Base-by-base conservation (phyloP, 2,888 invertebrate genomes). In the Cremastinae sp. region DNA sequence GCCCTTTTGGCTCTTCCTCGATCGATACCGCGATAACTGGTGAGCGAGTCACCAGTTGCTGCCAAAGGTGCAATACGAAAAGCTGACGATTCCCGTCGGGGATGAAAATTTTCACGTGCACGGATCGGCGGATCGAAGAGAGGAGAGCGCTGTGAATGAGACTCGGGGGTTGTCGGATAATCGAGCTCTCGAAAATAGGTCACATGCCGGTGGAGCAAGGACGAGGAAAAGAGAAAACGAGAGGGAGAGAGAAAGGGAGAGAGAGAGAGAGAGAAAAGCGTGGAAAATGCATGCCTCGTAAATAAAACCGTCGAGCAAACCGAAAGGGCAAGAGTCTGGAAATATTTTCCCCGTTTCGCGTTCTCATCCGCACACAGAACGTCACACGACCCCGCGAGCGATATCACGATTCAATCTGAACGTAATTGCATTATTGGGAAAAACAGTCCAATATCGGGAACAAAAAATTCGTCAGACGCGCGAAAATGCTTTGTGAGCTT, bases 21-120 rank as follows among this genome's bases (percentile, higher is more conserved):
- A 80, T 80, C 80, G 79, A 80, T 80, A 76, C 62, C 64, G 66
- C 65, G 75, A 79, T 73, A 75, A 76, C 47, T 54, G 56, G 49
- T 45, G 16, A 62, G 75, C 76, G 80, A 61, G 43, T 51, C 79
- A 80, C 79, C 79, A 78, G 80, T 79, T 79, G 79, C 80, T 80
- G 76, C 53, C 61, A 20, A 73, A 70, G 69, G 66, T 69, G 75
- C 72, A 73, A 75, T 61, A 74, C 43, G 38, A 66, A 59, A 71
- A 28, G 5, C 28, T 28, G 28, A 74, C 59, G 47, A 41, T 38
- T 34, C 10, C 5, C 10, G 43, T 34, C 10, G 28, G 49, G 18
- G 22, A 18, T 14, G 5, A 3, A 28, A 28, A 28, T 64, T 18
- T 0, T 8, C 7, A 9, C 0, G 4, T 20, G 14, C 28, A 28